Evolutionary conservation across 1,140 invertebrate genomes (phyloP), one percentile per base, ranked within the genome.

Genomic region (Achroia grisella): DNA sequence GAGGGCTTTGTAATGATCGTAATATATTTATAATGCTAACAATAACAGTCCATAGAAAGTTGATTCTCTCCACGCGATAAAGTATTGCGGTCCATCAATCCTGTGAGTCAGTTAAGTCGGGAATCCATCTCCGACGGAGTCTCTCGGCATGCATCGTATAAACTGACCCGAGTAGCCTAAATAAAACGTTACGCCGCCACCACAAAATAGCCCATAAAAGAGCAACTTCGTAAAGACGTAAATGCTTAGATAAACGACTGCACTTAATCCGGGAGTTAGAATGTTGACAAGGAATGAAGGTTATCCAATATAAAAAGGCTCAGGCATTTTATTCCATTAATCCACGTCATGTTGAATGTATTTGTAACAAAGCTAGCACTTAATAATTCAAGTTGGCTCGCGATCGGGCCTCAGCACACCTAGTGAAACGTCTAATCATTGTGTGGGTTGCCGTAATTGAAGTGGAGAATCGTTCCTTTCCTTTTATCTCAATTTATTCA

Each of bases 401-500:
- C 50, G 59, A 68, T 71, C 61, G 61, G 58, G 64, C 44, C 52
- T 39, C 48, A 51, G 55, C 54, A 56, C 51, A 53, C 40, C 65
- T 57, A 70, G 63, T 79, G 70, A 74, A 77, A 75, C 62, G 66
- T 73, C 71, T 80, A 75, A 79, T 83, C 68, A 77, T 71, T 67
- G 72, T 79, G 79, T 79, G 76, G 73, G 76, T 63, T 64, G 75
- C 49, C 55, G 69, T 80, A 79, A 79, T 83, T 83, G 74, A 80
- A 74, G 65, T 64, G 52, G 68, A 64, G 66, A 55, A 67, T 75
- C 56, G 69, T 73, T 65, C 44, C 60, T 62, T 65, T 63, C 53
- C 55, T 71, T 79, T 77, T 80, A 83, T 83, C 79, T 78, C 74
- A 83, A 83, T 83, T 80, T 79, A 83, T 80, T 79, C 74, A 73